Conservation (phyloP, 2,888 invertebrate species). For the Drosophila fungiperda region DNA sequence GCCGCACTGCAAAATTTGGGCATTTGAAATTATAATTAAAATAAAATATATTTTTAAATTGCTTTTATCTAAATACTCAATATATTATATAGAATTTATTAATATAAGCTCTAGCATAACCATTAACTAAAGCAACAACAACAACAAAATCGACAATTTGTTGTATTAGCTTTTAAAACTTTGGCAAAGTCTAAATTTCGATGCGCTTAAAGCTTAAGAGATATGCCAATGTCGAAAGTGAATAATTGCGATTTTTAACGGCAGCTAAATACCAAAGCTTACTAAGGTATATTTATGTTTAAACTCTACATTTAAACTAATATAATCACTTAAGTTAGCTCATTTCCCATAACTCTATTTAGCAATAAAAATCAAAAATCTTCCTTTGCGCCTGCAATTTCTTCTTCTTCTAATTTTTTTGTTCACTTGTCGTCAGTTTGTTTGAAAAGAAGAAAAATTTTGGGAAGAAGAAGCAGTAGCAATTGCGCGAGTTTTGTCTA, state of each 20-base stretch:
- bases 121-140: background rate
- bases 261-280: constrained; percentile 19
- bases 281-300: background rate
- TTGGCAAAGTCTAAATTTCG: constrained; percentile 61
- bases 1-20: constrained; percentile 22
- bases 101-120: constrained; percentile 38
- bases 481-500: constrained; percentile 43
- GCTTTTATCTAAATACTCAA: background rate
- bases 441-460: background rate
- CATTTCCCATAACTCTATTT: background rate
- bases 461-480: constrained; percentile 7
- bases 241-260: background rate
- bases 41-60: background rate
- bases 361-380: background rate
- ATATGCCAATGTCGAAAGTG: background rate
- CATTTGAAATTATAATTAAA: background rate
- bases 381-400: background rate
- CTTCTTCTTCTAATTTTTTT: background rate
- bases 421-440: constrained; percentile 26
- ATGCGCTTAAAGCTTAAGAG: constrained; percentile 73
- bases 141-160: constrained; percentile 6
- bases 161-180: constrained; percentile 55
- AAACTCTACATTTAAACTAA: background rate
- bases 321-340: background rate
- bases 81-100: background rate